A percentile compares a stretch with the other conserved stretches of the same genome.
These are phyloP conservation scores for Triplophysa dalaica DNA, from an alignment of 2,113 vertebrate genomes.

Conservation along the genomic window DNA sequence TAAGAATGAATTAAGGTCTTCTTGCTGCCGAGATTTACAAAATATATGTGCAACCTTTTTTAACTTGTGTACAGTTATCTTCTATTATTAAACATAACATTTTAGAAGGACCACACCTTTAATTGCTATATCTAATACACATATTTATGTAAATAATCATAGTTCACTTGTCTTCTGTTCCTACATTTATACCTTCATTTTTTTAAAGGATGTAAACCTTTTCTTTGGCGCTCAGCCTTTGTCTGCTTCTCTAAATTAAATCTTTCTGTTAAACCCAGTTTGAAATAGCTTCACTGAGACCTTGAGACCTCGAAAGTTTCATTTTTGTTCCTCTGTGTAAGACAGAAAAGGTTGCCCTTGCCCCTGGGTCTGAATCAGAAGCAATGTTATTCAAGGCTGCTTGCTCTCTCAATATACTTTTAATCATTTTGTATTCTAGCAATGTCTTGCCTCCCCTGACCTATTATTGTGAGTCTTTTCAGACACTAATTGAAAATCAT, in stretches of 20 bases:
- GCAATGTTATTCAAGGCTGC: slow-evolving; percentile 23
- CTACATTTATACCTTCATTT: neutral
- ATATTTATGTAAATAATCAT: neutral
- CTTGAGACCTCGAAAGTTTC: neutral
- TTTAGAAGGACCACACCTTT: neutral
- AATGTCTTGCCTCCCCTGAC: slow-evolving; percentile 1
- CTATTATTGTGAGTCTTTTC: slow-evolving; percentile 31
- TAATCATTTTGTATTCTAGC: slow-evolving; percentile 20
- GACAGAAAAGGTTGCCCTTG: slow-evolving; percentile 17
- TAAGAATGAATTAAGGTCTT: too few species aligned
- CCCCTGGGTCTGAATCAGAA: slow-evolving; percentile 15
- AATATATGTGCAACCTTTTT: too few species aligned
- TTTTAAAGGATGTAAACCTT: neutral
- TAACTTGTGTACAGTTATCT: too few species aligned
- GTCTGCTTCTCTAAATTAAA: neutral
- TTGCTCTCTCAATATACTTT: slow-evolving; percentile 14
- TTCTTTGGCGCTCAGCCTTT: slow-evolving; percentile 5
- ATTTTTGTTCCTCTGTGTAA: neutral
- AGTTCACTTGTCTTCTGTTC: neutral
- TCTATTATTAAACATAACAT: neutral
- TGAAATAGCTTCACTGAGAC: slow-evolving; percentile 15
- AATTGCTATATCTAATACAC: neutral
- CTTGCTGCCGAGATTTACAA: too few species aligned
- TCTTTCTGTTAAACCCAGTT: neutral
- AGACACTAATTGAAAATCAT: slow-evolving; percentile 32